phyloP scores from a whole-genome alignment of 2,888 invertebrate genomes.

The Panorpa germanica region DNA sequence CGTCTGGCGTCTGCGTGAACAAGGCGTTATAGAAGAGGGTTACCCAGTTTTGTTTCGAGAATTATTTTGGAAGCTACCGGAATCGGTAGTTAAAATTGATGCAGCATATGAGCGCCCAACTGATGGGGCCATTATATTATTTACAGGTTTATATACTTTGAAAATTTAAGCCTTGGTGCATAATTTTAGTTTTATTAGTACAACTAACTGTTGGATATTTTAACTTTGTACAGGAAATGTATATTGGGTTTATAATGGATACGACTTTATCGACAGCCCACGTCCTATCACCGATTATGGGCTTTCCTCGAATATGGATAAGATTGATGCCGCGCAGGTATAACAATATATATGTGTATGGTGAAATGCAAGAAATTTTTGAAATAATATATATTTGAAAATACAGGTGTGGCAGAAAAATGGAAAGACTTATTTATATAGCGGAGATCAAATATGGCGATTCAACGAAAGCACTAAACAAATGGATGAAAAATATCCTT shows the following conservation, averaged over 20 bases:
- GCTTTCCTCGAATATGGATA: conserved; percentile 35
- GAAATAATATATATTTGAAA: too few relatives aligned
- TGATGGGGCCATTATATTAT: conserved; percentile 49
- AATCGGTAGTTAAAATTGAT: conserved; percentile 33
- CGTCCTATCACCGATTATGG: conserved; percentile 40
- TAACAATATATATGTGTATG: conserved; percentile 11
- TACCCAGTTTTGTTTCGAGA: conserved; percentile 34
- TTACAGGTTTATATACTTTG: conserved; percentile 29
- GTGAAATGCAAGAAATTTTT: too few relatives aligned
- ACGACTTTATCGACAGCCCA: conserved; percentile 32
- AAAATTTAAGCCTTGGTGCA: conserved; percentile 4
- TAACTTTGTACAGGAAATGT: conserved; percentile 26
- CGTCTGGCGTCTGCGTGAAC: conserved; percentile 40
- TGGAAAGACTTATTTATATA: conserved; percentile 42
- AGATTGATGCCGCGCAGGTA: conserved; percentile 51
- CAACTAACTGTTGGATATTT: not conserved
- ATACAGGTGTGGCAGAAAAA: too few relatives aligned
- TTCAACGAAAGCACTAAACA: conserved; percentile 33
- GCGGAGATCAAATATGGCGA: conserved; percentile 48
- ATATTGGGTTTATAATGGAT: conserved; percentile 48
- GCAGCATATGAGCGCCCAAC: conserved; percentile 46
- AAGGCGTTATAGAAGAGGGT: conserved; percentile 24
- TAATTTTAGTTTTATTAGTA: conserved; percentile 4
- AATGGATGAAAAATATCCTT: conserved; percentile 53
- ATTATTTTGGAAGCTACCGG: conserved; percentile 39